Base-by-base conservation (phyloP, 2,888 invertebrate genomes). In the Pharmacophagus antenor region DNA sequence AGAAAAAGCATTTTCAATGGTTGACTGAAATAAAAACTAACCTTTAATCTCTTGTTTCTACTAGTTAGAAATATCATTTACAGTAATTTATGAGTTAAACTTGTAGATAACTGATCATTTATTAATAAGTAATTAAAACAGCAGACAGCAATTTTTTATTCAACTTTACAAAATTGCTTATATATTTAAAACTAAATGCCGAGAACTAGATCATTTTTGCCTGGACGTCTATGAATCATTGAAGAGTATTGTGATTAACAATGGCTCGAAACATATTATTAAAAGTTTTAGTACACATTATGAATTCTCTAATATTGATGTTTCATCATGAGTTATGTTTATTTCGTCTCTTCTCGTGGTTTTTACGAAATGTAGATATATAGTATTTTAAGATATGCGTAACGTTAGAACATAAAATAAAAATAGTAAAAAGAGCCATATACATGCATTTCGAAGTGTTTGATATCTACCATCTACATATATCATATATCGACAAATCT, bases 401-500 rank as follows among this genome's bases (percentile, higher is more conserved):
- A 37, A 37, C n/a, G n/a, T 37, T 5, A 37, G 15, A 37, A 15
- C n/a, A n/a, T n/a, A n/a, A n/a, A 37, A 37, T 37, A 37, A 37
- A 27, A 27, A 27, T 27, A 4, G 27, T 27, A 27, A 4, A 37
- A 37, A 3, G n/a, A n/a, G n/a, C 5, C n/a, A 3, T 37, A n/a
- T 2, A 15, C 37, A 37, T 37, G 37, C 15, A n/a, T 2, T 37
- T 37, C 15, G 37, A n/a, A n/a, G n/a, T 37, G 37, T 37, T 37
- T 37, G 37, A 37, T n/a, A 37, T 37, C 37, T 15, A 37, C 37
- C 37, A n/a, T 37, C 37, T n/a, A 4, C 37, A 5, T 37, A 37
- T 37, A n/a, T 37, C 37, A 15, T 37, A n/a, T 37, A 37, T 37
- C 37, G 37, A 37, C 31, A 31, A 37, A n/a, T 37, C 37, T 37